Conservation (phyloP, 2,888 invertebrate genomes). For the Standfussiana lucernea region DNA sequence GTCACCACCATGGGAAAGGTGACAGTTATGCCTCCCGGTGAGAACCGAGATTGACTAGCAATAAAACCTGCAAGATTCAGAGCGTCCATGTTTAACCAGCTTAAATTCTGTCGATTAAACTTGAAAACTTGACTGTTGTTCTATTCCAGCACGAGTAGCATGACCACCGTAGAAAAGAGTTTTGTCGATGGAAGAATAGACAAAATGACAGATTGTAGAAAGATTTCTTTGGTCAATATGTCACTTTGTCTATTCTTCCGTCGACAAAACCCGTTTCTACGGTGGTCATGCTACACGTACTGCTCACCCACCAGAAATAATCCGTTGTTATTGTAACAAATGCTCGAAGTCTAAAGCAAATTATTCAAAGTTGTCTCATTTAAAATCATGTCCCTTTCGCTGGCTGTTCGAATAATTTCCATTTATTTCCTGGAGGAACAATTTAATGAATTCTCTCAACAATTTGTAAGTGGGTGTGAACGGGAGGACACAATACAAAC, state of each 20-base stretch:
- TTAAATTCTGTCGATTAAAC: slow-evolving; percentile 13
- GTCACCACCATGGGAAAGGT: too few relatives aligned
- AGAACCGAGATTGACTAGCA: not conserved
- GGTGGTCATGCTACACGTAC: too few relatives aligned
- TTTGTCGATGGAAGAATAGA: too few relatives aligned
- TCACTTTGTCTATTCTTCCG: too few relatives aligned
- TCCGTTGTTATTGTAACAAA: slow-evolving; percentile 28
- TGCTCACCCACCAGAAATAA: slow-evolving; percentile 8
- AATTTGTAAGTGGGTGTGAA: slow-evolving; percentile 51
- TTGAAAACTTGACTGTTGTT: not conserved
- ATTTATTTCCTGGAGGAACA: slow-evolving; percentile 54
- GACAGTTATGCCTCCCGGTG: not conserved
- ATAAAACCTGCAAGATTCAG: not conserved
- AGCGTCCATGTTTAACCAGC: not conserved
- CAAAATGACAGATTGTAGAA: too few relatives aligned
- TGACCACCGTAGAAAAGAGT: too few relatives aligned
- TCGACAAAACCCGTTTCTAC: too few relatives aligned
- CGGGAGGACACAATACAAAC: not conserved
- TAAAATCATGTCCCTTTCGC: slow-evolving; percentile 45
- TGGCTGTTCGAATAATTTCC: slow-evolving; percentile 44
- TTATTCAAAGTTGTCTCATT: slow-evolving; percentile 60
- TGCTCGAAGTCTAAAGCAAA: slow-evolving; percentile 30
- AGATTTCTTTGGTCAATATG: too few relatives aligned
- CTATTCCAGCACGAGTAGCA: too few relatives aligned
- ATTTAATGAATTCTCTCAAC: slow-evolving; percentile 61